A percentile compares a stretch with the other conserved stretches of the same genome.
These are phyloP conservation scores for Rhamphomyia laevipes DNA, from an alignment of 2,888 invertebrate genomes.

Conservation along the genomic window DNA sequence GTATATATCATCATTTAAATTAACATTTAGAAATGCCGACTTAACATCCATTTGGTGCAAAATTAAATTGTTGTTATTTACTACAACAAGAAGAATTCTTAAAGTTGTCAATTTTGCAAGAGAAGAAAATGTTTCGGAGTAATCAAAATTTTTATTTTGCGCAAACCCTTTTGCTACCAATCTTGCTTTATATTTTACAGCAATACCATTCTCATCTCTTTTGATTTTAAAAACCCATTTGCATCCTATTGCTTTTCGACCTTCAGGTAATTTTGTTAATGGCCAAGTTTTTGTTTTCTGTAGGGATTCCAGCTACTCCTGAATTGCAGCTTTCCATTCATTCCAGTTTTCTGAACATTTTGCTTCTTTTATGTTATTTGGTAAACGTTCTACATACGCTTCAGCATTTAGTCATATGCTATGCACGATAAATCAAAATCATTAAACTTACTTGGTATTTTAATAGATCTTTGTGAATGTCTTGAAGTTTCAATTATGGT, in stretches of 20 bases:
- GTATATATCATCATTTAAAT: conserved; percentile 2
- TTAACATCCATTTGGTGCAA: conserved; percentile 10
- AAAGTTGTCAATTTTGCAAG: conserved; percentile 9
- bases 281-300: conserved; percentile 15
- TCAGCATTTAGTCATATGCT: conserved; percentile 5
- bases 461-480: neutral
- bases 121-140: conserved; percentile 9
- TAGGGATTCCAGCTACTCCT: conserved; percentile 11
- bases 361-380: conserved; percentile 2
- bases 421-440: neutral
- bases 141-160: conserved; percentile 8
- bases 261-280: conserved; percentile 6
- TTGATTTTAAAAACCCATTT: conserved; percentile 6
- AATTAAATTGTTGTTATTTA: conserved; percentile 1
- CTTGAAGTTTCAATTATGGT: too few species aligned
- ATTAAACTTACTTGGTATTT: neutral
- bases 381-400: conserved; percentile 1
- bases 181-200: conserved; percentile 2
- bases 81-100: conserved; percentile 3
- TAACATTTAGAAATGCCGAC: conserved; percentile 8
- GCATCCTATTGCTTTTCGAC: neutral
- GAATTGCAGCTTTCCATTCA: conserved; percentile 12
- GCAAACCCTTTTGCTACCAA: conserved; percentile 8
- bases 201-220: neutral
- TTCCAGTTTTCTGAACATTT: neutral